phyloP scores from a whole-genome alignment of 2,797 vertebrate genomes.

The Zalophus californianus region DNA sequence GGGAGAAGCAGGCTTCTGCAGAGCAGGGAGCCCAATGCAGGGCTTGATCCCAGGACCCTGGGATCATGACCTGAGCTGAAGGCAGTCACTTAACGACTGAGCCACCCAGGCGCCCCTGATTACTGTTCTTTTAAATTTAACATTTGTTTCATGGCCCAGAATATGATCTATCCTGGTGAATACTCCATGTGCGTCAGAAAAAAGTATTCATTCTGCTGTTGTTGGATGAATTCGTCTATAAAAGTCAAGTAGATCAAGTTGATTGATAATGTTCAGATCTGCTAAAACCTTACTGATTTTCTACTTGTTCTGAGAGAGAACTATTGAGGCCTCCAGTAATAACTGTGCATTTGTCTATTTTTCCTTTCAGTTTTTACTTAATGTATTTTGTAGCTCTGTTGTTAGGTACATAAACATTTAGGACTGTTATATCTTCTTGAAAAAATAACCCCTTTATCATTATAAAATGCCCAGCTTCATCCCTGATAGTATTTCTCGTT shows the following conservation, averaged over 20 bases:
- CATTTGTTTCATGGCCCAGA: no score
- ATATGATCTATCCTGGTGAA: background rate
- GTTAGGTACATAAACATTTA: background rate
- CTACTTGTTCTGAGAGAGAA: background rate
- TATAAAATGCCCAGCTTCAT: background rate
- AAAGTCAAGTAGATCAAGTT: background rate
- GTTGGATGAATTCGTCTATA: background rate
- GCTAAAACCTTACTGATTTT: background rate
- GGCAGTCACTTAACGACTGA: no score
- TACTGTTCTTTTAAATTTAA: background rate
- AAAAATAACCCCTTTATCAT: background rate
- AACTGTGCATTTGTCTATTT: background rate
- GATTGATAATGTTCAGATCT: background rate
- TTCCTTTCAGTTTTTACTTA: background rate
- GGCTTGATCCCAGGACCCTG: no score
- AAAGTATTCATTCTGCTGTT: background rate
- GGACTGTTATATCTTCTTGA: background rate
- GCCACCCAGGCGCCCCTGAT: background rate
- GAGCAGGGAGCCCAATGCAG: no score
- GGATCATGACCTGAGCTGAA: no score
- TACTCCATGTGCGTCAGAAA: background rate
- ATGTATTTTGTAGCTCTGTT: background rate
- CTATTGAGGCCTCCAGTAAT: background rate
- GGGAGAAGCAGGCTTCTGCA: no score
- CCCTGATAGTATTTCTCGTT: background rate